These are phyloP conservation scores for Cerceris rybyensis DNA, from an alignment of 2,888 invertebrate species.

Conservation along the genomic window DNA sequence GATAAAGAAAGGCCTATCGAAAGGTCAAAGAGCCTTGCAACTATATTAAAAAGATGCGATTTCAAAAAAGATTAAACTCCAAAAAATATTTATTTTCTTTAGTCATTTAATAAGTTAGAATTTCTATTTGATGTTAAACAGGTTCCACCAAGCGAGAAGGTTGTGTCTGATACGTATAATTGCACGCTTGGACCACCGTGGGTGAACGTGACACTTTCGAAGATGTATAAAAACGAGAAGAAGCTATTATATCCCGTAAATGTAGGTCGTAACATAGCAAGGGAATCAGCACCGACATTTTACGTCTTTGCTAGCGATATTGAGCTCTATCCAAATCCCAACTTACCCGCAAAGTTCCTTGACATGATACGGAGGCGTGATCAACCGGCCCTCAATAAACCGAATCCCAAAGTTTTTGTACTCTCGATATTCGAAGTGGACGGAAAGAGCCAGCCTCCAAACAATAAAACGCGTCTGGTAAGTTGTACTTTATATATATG, in stretches of 20 bases:
- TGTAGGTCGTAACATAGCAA: conserved; percentile 94
- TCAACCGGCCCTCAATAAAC: conserved; percentile 85
- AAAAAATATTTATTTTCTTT: not conserved
- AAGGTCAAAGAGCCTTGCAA: too few species aligned
- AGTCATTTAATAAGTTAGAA: not conserved
- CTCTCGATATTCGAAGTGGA: conserved; percentile 95
- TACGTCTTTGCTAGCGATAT: conserved; percentile 94
- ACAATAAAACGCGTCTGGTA: conserved; percentile 80
- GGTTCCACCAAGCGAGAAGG: conserved; percentile 87
- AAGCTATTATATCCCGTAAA: conserved; percentile 94
- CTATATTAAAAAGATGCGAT: too few species aligned
- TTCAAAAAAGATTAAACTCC: too few species aligned
- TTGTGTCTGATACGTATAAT: conserved; percentile 86
- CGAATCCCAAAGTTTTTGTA: conserved; percentile 90
- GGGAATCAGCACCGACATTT: conserved; percentile 91
- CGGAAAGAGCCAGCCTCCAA: conserved; percentile 82
- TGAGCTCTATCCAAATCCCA: conserved; percentile 94
- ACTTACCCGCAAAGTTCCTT: conserved; percentile 90
- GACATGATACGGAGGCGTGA: conserved; percentile 91
- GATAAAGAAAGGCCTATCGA: too few species aligned
- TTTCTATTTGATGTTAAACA: conserved; percentile 71
- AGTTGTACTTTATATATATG: conserved; percentile 44
- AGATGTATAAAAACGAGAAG: conserved; percentile 90
- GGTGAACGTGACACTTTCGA: conserved; percentile 85
- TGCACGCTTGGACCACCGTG: conserved; percentile 89